Conservation (phyloP, 2,888 invertebrate genomes). For the Steinernema hermaphroditum region DNA sequence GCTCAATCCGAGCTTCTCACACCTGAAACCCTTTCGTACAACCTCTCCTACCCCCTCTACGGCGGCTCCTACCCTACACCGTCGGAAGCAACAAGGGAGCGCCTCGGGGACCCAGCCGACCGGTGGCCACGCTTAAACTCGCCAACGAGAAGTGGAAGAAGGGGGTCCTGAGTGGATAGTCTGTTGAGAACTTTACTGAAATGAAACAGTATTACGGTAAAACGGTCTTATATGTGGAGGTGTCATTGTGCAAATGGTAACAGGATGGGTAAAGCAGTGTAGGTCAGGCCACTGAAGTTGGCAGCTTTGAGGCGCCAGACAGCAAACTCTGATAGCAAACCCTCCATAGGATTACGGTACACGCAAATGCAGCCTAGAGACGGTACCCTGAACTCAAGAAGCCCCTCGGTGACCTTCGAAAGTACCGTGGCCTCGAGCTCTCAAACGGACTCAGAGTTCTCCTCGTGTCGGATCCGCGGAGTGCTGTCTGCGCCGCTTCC, state of each 20-base stretch:
- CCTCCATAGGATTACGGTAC: too few species aligned
- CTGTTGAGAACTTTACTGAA: too few species aligned
- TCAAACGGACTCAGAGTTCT: conserved; percentile 85
- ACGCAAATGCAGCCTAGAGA: neutral
- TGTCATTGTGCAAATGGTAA: too few species aligned
- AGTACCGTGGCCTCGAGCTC: conserved; percentile 82
- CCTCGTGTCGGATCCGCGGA: conserved; percentile 84
- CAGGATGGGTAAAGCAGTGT: too few species aligned
- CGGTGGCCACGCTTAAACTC: neutral
- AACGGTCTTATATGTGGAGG: too few species aligned
- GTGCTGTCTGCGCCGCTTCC: conserved; percentile 82
- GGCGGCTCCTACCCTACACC: neutral
- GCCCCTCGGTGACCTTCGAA: neutral
- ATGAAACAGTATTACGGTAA: too few species aligned
- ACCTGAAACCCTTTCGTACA: too few species aligned
- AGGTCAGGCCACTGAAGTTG: too few species aligned
- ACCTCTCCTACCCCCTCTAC: neutral
- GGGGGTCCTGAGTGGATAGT: too few species aligned
- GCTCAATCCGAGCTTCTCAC: too few species aligned
- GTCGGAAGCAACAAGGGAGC: conserved; percentile 8
- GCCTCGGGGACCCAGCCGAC: neutral
- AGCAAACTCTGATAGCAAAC: too few species aligned
- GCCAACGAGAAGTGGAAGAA: neutral
- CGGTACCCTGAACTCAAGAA: neutral
- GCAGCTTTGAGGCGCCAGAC: too few species aligned